Conservation (phyloP, 35 echinoderm and acorn worm genomes). For the Stichopus chloronotus region DNA sequence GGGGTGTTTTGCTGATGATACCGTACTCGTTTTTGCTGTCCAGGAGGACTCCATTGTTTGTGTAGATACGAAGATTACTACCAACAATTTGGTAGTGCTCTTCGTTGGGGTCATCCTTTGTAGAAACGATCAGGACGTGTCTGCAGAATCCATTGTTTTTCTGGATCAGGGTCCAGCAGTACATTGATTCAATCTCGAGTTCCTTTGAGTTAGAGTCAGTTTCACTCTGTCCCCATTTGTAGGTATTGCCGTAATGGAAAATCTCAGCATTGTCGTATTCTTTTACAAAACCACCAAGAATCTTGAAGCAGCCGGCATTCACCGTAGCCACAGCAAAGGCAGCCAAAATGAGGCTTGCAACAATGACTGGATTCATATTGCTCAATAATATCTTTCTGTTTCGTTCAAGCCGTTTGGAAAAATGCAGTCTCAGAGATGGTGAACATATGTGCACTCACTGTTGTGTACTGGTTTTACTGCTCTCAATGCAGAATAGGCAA, state of each 20-base stretch:
- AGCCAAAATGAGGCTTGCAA: neutral
- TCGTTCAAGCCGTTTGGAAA: no score
- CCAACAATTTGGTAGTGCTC: conserved; percentile 18
- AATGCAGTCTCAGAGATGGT: no score
- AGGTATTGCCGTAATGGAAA: neutral
- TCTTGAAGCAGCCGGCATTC: neutral
- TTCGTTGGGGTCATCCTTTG: neutral
- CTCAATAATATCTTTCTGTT: neutral
- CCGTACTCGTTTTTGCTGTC: neutral
- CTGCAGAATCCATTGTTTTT: neutral
- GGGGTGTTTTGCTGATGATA: neutral
- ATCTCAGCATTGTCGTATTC: neutral
- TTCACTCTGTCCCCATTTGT: neutral
- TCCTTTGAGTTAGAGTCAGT: neutral
- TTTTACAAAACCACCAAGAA: neutral
- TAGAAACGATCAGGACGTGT: neutral
- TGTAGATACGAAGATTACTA: neutral
- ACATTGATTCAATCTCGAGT: neutral
- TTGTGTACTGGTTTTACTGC: no score
- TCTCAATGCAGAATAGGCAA: no score
- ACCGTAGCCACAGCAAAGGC: neutral
- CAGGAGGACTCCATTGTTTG: no score
- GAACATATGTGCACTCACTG: no score
- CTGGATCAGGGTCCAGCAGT: neutral
- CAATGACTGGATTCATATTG: neutral